Evolutionary conservation across 2,113 vertebrate genomes (phyloP), one percentile per base, ranked within the genome.

Genomic region (Plotosus lineatus): DNA sequence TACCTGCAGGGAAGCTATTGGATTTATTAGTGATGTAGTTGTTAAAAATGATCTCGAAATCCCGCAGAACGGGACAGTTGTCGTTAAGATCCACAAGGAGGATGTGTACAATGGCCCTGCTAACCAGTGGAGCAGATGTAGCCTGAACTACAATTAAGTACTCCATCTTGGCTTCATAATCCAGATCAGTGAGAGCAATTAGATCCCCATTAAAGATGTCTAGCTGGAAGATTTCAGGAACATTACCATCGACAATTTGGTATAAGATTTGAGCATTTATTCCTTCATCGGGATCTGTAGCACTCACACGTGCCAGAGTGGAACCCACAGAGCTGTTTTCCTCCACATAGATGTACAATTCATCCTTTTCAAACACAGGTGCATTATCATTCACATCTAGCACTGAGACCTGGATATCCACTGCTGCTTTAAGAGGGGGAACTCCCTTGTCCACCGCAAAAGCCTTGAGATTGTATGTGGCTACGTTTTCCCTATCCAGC

Each of bases 31-130:
- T 96, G 83, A 96, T 92, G 0, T 96, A 97, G 90, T 97, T 95
- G 89, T 97, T 97, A 90, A 97, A 97, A 75, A 97, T 93, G 79
- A 97, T 95, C 91, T 96, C 94, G 88, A 97, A 97, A 85, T 97
- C 94, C 0, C 92, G 93, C 65, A 97, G 88, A 75, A 94, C 88
- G 0, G 95, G 95, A 0, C 93, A 86, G 63, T 97, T 97, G 88
- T 96, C 95, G 0, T 97, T 97, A 84, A 95, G 92, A 84, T 97
- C 95, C 83, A 95, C 72, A 0, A 97, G 91, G 28, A 92, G 91
- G 55, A 97, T 77, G 68, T 90, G 94, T 71, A 96, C 94, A 0
- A 93, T 94, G 33, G 95, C 94, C 61, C 95, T 90, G 88, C 95
- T 97, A 46, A 97, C 95, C 26, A 97, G 90, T 1, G 95, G 95